Conservation (phyloP, 2,113 vertebrate species). For the Planiliza haematocheilus region DNA sequence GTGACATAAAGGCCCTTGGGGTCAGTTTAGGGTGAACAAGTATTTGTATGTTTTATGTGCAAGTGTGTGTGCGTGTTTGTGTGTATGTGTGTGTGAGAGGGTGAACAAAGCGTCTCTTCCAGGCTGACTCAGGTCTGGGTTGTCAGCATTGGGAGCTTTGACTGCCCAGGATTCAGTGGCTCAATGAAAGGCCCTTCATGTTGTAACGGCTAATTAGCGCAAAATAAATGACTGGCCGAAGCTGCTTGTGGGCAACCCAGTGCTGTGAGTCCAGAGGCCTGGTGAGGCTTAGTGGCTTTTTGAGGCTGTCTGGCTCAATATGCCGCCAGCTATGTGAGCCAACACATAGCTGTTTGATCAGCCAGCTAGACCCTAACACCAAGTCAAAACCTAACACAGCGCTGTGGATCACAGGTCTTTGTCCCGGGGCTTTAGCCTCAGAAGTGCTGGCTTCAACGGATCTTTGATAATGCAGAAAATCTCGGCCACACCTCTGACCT, state of each 20-base stretch:
- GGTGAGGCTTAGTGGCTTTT: conserved; percentile 55
- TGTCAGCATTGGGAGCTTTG: conserved; percentile 46
- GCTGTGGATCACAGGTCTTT: conserved; percentile 59
- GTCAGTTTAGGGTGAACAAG: conserved; percentile 28
- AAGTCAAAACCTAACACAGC: conserved; percentile 56
- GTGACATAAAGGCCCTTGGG: conserved; percentile 6
- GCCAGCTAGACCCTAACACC: conserved; percentile 47
- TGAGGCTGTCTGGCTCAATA: conserved; percentile 52
- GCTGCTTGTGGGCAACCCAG: conserved; percentile 46
- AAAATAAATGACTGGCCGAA: conserved; percentile 59
- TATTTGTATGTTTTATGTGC: conserved; percentile 22
- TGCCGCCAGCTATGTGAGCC: conserved; percentile 40
- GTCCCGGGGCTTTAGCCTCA: conserved; percentile 55
- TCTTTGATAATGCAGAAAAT: conserved; percentile 60
- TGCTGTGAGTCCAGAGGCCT: conserved; percentile 62
- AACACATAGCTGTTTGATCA: conserved; percentile 59
- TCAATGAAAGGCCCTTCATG: conserved; percentile 50
- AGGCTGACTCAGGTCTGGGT: conserved; percentile 51
- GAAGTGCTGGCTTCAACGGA: conserved; percentile 64
- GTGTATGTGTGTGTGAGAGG: neutral
- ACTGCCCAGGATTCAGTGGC: conserved; percentile 41
- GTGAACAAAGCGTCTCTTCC: conserved; percentile 60
- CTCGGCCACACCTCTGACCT: conserved; percentile 62
- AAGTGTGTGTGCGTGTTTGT: neutral
- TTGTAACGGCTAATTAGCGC: conserved; percentile 65